Evolutionary conservation across 2,797 vertebrate genomes (phyloP).

Genomic region (Botia almorhae): DNA sequence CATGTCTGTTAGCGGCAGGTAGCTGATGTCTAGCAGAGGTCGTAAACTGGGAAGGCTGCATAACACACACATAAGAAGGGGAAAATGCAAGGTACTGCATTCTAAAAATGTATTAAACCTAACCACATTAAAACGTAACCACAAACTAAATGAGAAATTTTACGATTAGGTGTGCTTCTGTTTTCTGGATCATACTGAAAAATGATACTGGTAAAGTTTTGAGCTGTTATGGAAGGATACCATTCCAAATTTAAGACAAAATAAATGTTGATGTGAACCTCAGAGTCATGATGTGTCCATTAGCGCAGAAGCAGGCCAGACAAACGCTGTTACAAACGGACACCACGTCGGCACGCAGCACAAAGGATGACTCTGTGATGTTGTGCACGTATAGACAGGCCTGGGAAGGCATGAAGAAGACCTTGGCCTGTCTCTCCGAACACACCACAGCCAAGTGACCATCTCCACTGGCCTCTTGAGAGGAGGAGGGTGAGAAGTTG

Average conservation of each 20-base stretch:
- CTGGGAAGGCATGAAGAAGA: slow-evolving; percentile 95
- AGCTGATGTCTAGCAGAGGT: slow-evolving; percentile 93
- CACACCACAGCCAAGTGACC: slow-evolving; percentile 94
- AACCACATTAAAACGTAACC: too few species aligned
- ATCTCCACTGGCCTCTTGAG: slow-evolving; percentile 86
- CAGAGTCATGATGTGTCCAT: slow-evolving; percentile 96
- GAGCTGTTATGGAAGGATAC: slow-evolving; percentile 7
- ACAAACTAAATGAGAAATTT: not conserved
- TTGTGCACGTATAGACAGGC: slow-evolving; percentile 95
- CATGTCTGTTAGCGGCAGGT: slow-evolving; percentile 95
- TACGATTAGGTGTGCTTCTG: slow-evolving; percentile 3
- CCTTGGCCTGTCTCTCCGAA: slow-evolving; percentile 98
- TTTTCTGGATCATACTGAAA: slow-evolving; percentile 9
- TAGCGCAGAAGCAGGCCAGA: slow-evolving; percentile 96
- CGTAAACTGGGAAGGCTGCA: slow-evolving; percentile 94
- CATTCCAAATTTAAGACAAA: not conserved
- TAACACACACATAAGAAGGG: slow-evolving; percentile 36
- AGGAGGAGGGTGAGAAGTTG: slow-evolving; percentile 87
- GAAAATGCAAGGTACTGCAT: slow-evolving; percentile 16
- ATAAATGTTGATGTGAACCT: slow-evolving; percentile 77
- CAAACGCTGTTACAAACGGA: slow-evolving; percentile 90
- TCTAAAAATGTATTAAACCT: slow-evolving; percentile 2
- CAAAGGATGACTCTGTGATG: slow-evolving; percentile 98
- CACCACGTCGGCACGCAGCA: slow-evolving; percentile 90
- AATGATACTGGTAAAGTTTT: slow-evolving; percentile 9